Percentiles rank a stretch among this genome's conserved stretches.
Conservation (phyloP, 1,140 invertebrate genomes). For the Bombus affinis region DNA sequence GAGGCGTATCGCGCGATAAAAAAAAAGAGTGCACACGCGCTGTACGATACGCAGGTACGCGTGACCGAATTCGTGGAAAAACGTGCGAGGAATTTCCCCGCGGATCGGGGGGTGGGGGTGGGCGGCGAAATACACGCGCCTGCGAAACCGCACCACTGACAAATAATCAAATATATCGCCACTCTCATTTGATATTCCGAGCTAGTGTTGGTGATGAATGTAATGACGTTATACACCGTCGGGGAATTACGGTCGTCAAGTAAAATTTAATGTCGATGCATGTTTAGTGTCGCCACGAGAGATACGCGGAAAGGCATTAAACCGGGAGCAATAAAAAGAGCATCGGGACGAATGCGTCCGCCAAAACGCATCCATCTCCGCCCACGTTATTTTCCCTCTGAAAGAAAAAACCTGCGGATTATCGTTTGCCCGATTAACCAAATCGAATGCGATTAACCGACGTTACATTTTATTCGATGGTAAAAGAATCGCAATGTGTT, state of each 20-base stretch:
- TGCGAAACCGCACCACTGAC: conserved; percentile 33
- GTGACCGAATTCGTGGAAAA: not conserved
- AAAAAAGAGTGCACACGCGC: conserved; percentile 5
- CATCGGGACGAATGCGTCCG: conserved; percentile 1
- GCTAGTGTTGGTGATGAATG: conserved; percentile 48
- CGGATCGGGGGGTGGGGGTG: not conserved
- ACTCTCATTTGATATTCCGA: conserved; percentile 51
- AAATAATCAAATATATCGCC: conserved; percentile 58
- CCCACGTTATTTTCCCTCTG: not conserved
- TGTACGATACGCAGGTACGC: not conserved
- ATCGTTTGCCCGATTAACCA: not conserved
- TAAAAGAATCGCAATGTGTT: not conserved
- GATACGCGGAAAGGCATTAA: conserved; percentile 32
- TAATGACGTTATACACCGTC: conserved; percentile 51
- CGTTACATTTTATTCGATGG: not conserved
- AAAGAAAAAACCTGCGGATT: not conserved
- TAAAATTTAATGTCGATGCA: conserved; percentile 52
- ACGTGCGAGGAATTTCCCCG: not conserved
- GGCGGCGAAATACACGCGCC: conserved; percentile 11
- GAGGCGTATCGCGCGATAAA: conserved; percentile 23
- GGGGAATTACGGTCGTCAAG: conserved; percentile 49
- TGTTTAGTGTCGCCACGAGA: conserved; percentile 43
- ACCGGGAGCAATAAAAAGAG: conserved; percentile 9
- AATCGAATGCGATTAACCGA: conserved; percentile 16
- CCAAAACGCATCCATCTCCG: conserved; percentile 21